Percentiles rank a stretch among this genome's conserved stretches.
These are phyloP conservation scores for Camponotus fellah DNA, from an alignment of 2,888 invertebrate genomes.

Conservation along the genomic window DNA sequence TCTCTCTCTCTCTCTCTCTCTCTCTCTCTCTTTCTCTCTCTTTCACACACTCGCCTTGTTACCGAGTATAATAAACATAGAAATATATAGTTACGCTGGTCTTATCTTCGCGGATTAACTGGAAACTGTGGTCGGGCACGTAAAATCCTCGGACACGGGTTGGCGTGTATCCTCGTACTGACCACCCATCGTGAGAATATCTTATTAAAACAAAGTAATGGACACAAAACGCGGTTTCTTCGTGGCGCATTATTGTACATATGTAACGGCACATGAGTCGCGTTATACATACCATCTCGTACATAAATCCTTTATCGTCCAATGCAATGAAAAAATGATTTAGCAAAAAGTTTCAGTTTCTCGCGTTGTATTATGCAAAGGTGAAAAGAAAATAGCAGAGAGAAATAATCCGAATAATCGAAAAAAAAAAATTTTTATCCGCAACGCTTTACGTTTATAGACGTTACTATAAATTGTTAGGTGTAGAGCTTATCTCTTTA, in stretches of 20 bases:
- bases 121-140: conserved; percentile 48
- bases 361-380: background rate
- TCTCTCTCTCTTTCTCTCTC: background rate
- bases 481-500: background rate
- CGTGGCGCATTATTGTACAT: background rate
- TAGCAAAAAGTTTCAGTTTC: background rate
- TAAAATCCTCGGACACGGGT: conserved; percentile 53
- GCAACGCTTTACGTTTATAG: background rate
- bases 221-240: conserved; percentile 7
- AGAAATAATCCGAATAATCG: background rate
- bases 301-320: background rate
- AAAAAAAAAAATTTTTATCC: conserved; percentile 10
- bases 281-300: conserved; percentile 1
- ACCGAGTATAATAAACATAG: conserved; percentile 73
- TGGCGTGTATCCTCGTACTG: conserved; percentile 34
- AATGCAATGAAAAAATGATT: conserved; percentile 19
- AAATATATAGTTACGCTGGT: conserved; percentile 61
- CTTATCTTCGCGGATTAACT: conserved; percentile 59
- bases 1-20: background rate
- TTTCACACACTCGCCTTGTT: conserved; percentile 63
- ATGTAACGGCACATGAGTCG: background rate
- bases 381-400: background rate
- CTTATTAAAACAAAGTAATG: conserved; percentile 54
- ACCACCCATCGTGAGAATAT: conserved; percentile 45
- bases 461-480: background rate